Percentiles rank a stretch among this genome's conserved stretches.
Evolutionary conservation across 2,888 invertebrate genomes (phyloP).

Genomic region (Phaedon cochleariae): DNA sequence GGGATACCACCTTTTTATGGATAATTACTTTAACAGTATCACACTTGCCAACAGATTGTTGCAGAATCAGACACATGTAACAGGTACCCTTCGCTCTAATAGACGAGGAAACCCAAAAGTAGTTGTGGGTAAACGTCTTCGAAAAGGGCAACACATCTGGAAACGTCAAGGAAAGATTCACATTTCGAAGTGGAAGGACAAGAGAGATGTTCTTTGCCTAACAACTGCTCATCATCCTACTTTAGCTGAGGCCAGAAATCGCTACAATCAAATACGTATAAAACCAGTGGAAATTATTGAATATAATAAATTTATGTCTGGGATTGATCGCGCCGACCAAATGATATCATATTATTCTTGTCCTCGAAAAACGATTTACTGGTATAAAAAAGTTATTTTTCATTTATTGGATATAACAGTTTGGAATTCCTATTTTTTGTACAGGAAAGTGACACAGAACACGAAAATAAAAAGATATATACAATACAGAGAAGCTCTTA

Average conservation of each 20-base stretch:
- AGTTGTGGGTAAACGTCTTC: slow-evolving; percentile 2
- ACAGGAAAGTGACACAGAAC: slow-evolving; percentile 17
- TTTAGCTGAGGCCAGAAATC: neutral
- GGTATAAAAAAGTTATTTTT: slow-evolving; percentile 53
- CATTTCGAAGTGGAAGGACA: slow-evolving; percentile 21
- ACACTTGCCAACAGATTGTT: slow-evolving; percentile 17
- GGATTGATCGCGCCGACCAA: slow-evolving; percentile 38
- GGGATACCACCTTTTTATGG: slow-evolving; percentile 24
- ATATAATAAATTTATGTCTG: slow-evolving; percentile 14
- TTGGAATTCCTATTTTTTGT: slow-evolving; percentile 23
- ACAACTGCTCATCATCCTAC: slow-evolving; percentile 16
- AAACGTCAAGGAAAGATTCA: neutral
- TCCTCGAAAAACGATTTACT: slow-evolving; percentile 50
- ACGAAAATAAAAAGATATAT: no score
- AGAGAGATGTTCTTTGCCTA: slow-evolving; percentile 17
- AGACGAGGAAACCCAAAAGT: slow-evolving; percentile 28
- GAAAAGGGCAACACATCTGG: slow-evolving; percentile 17
- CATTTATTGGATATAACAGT: slow-evolving; percentile 35
- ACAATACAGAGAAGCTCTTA: no score
- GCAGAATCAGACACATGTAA: slow-evolving; percentile 41
- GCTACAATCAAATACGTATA: neutral
- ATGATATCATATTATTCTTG: slow-evolving; percentile 50
- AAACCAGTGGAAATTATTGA: slow-evolving; percentile 9
- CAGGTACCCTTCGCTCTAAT: slow-evolving; percentile 42
- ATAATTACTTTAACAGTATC: slow-evolving; percentile 29